Percentiles rank a stretch among this genome's conserved stretches.
These are phyloP conservation scores for Brachyistius frenatus DNA, from an alignment of 2,113 vertebrate genomes.

Conservation along the genomic window DNA sequence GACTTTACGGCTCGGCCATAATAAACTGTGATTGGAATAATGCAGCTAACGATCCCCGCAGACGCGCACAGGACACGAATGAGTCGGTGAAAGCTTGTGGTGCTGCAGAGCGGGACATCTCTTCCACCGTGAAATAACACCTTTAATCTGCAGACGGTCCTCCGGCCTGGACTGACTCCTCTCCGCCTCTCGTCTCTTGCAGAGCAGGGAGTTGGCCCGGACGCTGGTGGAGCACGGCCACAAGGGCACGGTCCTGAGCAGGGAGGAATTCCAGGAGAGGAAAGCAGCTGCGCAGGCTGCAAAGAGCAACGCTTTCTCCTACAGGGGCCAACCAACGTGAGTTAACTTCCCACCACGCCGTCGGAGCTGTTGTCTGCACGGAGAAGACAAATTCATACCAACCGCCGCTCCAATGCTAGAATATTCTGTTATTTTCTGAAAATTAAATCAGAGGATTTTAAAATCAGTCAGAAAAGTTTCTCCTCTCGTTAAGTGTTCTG, in stretches of 20 bases:
- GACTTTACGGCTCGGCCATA: slow-evolving; percentile 58
- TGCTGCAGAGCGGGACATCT: neutral
- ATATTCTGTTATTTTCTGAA: slow-evolving; percentile 11
- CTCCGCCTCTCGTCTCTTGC: slow-evolving; percentile 45
- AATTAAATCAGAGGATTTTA: slow-evolving; percentile 1
- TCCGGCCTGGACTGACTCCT: slow-evolving; percentile 51
- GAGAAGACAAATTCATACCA: slow-evolving; percentile 9
- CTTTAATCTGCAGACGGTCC: slow-evolving; percentile 17
- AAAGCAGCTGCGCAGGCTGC: slow-evolving; percentile 83
- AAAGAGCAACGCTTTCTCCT: slow-evolving; percentile 59
- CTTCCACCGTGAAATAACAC: slow-evolving; percentile 6
- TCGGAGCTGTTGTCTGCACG: neutral
- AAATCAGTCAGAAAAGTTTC: neutral
- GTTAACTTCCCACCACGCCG: slow-evolving; percentile 46
- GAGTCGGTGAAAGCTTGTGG: slow-evolving; percentile 7
- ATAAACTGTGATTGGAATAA: slow-evolving; percentile 47
- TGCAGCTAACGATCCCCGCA: slow-evolving; percentile 23
- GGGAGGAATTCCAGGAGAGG: slow-evolving; percentile 87
- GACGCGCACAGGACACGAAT: slow-evolving; percentile 2
- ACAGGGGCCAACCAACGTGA: slow-evolving; percentile 84
- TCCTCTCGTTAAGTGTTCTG: too few species aligned
- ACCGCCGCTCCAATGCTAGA: slow-evolving; percentile 4
- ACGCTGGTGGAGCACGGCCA: slow-evolving; percentile 89
- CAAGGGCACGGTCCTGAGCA: slow-evolving; percentile 85
- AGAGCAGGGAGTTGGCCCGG: slow-evolving; percentile 86